Percentiles rank a stretch among this genome's conserved stretches.
Conservation (phyloP, 1,140 invertebrate species). For the Orussus abietinus region DNA sequence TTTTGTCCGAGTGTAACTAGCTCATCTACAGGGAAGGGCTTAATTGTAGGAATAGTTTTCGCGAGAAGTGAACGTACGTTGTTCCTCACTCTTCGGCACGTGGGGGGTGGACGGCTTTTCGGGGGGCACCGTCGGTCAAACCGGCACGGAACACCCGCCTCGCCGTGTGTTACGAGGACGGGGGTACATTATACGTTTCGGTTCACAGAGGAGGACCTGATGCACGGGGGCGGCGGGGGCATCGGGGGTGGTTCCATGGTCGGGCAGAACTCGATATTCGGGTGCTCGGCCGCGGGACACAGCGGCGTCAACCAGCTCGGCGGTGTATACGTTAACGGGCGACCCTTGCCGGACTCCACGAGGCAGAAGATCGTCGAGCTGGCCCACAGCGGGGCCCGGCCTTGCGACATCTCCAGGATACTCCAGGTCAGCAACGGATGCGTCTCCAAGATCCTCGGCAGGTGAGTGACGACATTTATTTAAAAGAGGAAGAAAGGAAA, state of each 20-base stretch:
- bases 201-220: constrained; percentile 52
- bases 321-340: constrained; percentile 96
- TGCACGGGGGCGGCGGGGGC: constrained; percentile 49
- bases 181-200: constrained; percentile 27
- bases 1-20: too few species aligned
- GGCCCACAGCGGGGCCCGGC: constrained; percentile 92
- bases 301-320: constrained; percentile 98
- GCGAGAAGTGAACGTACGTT: too few species aligned
- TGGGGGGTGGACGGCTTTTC: too few species aligned
- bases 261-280: constrained; percentile 65
- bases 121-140: too few species aligned
- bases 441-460: constrained; percentile 92
- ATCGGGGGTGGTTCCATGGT: constrained; percentile 51
- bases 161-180: too few species aligned
- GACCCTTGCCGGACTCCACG: constrained; percentile 94
- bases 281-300: constrained; percentile 80
- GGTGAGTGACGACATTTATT: constrained; percentile 58
- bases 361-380: constrained; percentile 97
- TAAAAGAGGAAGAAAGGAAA: constrained; percentile 11
- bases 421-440: constrained; percentile 96
- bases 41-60: too few species aligned
- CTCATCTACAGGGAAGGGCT: too few species aligned
- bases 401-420: constrained; percentile 97
- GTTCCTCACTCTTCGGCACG: too few species aligned
- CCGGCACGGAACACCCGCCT: too few species aligned